Evolutionary conservation across 2,888 invertebrate genomes (phyloP), one percentile per base, ranked within the genome.

Genomic region (Gymnocheta viridis): DNA sequence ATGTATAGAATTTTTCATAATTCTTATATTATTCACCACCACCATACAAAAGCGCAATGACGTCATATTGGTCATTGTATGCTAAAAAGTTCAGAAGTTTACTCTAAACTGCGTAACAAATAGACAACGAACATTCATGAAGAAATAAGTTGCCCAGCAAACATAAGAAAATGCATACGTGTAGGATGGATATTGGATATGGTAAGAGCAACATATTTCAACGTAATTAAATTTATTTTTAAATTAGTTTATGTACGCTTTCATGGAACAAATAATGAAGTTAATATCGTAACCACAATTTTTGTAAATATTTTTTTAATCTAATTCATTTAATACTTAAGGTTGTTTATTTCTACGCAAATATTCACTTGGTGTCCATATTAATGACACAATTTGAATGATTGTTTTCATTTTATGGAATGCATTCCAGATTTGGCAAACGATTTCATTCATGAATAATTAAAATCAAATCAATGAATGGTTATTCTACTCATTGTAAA

Each of bases 21-120:
- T 64, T 56, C 17, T 67, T 76, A 76, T 79, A 77, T 69, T 84
- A 77, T 77, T 83, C 83, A 77, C 84, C 81, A 77, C 84, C 81
- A 81, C 77, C 38, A 44, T 51, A 51, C 2, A 32, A 38, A 35
- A 54, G 41, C n/a, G 14, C 14, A 60, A 81, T 84, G 81, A 81
- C 81, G 84, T 84, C 84, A 84, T 78, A 35, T 64, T 82, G 73
- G 60, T 72, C 66, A 76, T 51, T 79, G 79, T 76, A 35, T 56
- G 32, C 49, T 73, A 69, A 73, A 74, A 58, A 81, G 77, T 84
- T 81, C 73, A 72, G 60, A 72, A 62, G 35, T 62, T 74, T 60
- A 19, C 44, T 35, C 24, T 38, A 54, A 62, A 38, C 17, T 38
- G 38, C 17, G 49, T 41, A 62, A 14, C 14, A 56, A 54, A 44